Conservation (phyloP, 2,888 invertebrate genomes). For the Lepas anatifera region DNA sequence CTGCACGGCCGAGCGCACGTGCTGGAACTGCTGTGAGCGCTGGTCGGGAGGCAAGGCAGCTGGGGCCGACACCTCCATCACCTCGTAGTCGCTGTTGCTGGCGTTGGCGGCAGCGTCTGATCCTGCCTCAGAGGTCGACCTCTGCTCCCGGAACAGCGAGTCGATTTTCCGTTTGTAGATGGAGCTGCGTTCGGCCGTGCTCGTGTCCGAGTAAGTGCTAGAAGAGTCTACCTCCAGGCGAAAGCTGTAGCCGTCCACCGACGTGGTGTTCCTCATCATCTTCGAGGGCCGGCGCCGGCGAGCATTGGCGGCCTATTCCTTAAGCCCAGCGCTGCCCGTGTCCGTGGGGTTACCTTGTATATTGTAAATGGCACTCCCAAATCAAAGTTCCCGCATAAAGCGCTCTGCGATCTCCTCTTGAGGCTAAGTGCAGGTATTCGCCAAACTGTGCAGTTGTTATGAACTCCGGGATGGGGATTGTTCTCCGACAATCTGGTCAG, state of each 20-base stretch:
- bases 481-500: no score
- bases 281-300: background rate
- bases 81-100: conserved; percentile 16
- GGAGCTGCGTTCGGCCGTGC: conserved; percentile 30
- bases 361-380: no score
- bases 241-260: conserved; percentile 22
- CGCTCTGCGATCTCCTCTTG: no score
- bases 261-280: conserved; percentile 3
- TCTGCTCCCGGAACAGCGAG: conserved; percentile 48
- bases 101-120: background rate
- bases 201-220: conserved; percentile 30
- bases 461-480: no score
- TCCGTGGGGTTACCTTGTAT: no score
- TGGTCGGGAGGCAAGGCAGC: no score
- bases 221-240: conserved; percentile 19
- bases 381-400: no score
- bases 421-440: no score
- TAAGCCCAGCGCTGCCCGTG: no score
- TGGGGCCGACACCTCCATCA: conserved; percentile 22
- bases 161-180: conserved; percentile 74
- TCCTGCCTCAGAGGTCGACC: conserved; percentile 1
- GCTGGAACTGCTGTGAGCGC: conserved; percentile 22
- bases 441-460: no score
- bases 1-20: conserved; percentile 54
- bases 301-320: background rate